phyloP scores from a whole-genome alignment of 2,113 vertebrate species.

The Eleginops maclovinus region DNA sequence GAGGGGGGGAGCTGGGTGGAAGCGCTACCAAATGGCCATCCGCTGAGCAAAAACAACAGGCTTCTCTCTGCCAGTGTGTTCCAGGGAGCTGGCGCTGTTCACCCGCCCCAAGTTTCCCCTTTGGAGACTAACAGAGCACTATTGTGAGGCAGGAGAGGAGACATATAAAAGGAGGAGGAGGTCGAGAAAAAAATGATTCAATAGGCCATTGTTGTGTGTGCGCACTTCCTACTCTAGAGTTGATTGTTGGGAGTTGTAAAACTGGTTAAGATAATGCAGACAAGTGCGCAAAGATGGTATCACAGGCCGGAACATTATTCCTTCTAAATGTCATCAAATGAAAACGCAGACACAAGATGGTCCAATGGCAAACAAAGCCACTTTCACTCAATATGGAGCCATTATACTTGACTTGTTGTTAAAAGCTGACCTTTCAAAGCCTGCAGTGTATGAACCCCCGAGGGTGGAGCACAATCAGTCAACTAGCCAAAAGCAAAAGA shows the following conservation, averaged over 20 bases:
- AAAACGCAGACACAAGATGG: slow-evolving; percentile 61
- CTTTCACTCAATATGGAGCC: slow-evolving; percentile 74
- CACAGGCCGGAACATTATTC: slow-evolving; percentile 52
- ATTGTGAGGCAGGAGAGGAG: slow-evolving; percentile 77
- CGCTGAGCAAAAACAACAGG: slow-evolving; percentile 88
- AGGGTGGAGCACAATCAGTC: slow-evolving; percentile 42
- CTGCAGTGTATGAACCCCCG: slow-evolving; percentile 56
- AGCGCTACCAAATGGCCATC: slow-evolving; percentile 90
- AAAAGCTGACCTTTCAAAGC: slow-evolving; percentile 74
- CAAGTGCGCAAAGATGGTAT: slow-evolving; percentile 80
- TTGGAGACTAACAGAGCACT: slow-evolving; percentile 79
- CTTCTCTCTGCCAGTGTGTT: slow-evolving; percentile 87
- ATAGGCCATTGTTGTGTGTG: slow-evolving; percentile 84
- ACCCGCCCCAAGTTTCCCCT: slow-evolving; percentile 77
- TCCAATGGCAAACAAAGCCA: slow-evolving; percentile 69
- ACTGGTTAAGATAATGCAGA: slow-evolving; percentile 82
- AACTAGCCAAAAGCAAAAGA: slow-evolving; percentile 39
- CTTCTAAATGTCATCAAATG: slow-evolving; percentile 62
- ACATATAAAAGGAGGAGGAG: slow-evolving; percentile 65
- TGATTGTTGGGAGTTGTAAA: slow-evolving; percentile 85
- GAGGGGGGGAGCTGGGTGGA: slow-evolving; percentile 51
- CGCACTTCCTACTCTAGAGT: slow-evolving; percentile 84
- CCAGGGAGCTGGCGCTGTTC: slow-evolving; percentile 83
- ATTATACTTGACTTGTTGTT: slow-evolving; percentile 76
- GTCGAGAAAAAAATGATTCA: slow-evolving; percentile 69